Evolutionary conservation across 2,888 invertebrate genomes (phyloP), one percentile per base, ranked within the genome.

Genomic region (Drosophila antonietae): DNA sequence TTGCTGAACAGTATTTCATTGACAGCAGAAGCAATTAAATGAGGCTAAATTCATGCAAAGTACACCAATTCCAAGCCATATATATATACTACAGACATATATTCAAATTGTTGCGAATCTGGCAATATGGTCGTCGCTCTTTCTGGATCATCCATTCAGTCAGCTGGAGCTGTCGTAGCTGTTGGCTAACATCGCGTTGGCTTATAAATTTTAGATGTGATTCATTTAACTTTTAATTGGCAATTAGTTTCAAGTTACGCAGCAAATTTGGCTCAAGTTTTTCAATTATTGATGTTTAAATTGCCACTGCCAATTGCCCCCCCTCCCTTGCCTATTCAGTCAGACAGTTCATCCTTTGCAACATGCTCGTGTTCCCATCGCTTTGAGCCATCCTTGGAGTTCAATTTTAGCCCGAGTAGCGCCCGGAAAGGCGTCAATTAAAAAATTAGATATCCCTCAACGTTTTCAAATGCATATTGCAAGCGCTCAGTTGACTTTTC

Each of bases 161-260:
- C 15, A 15, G 37, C 14, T 56, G 56, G 1, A 2, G 23, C 46
- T 37, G 23, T 55, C 58, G 46, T 61, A 23, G 44, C 59, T 68
- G 67, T 39, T 44, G 51, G 18, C 52, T 55, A 53, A 49, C 47
- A 15, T 53, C 51, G 53, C 49, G 53, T n/a, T 56, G 72, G 62
- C 73, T 76, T 73, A 75, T 78, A 75, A 68, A 78, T 78, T 68
- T 79, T 79, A 55, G 60, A 78, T 79, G 75, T 57, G 66, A 65
- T 71, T 75, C 80, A 75, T 66, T 78, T 72, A 79, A 78, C 80
- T 78, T 78, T 79, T 78, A 78, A 78, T 78, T 79, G 78, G 31
- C 78, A 78, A 79, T 78, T 78, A 78, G 71, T 75, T 79, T 65
- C 71, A 71, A 70, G 71, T 78, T 78, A 68, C 68, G 75, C 75